These are phyloP conservation scores for Platyrinchus mystaceus DNA, from an alignment of 2,797 vertebrate species.

Conservation along the genomic window DNA sequence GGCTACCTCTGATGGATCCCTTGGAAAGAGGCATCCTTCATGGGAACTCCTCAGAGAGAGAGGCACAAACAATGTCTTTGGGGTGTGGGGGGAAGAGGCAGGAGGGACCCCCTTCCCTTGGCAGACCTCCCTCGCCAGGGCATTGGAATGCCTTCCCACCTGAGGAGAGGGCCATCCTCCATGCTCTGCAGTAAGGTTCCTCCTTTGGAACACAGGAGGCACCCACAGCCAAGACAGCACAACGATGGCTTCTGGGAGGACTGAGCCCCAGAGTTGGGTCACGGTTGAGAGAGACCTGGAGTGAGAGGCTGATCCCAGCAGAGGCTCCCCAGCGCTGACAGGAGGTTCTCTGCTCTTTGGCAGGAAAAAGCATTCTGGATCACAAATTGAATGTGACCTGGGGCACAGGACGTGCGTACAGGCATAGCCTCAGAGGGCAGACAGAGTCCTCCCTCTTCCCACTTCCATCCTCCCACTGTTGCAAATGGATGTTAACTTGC, in stretches of 20 bases:
- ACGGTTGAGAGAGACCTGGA: rapidly evolving
- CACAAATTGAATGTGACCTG: not conserved
- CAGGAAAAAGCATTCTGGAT: not conserved
- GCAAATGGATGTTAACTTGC: not conserved
- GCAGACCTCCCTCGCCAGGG: not conserved
- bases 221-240: not conserved
- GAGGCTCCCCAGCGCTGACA: rapidly evolving
- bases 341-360: not conserved
- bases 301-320: not conserved
- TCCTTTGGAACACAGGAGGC: rapidly evolving
- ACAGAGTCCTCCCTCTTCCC: not conserved
- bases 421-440: rapidly evolving
- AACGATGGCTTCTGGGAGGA: rapidly evolving
- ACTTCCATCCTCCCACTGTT: rapidly evolving
- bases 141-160: not conserved
- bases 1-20: not conserved
- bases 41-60: not conserved
- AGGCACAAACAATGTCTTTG: rapidly evolving
- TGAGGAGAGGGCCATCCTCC: not conserved
- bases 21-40: not conserved
- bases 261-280: rapidly evolving
- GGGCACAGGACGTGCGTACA: rapidly evolving
- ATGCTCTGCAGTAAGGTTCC: not conserved
- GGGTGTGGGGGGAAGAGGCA: rapidly evolving
- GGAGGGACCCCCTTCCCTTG: not conserved